Percentiles rank a stretch among this genome's conserved stretches.
These are phyloP conservation scores for Musca vetustissima DNA, from an alignment of 1,140 invertebrate genomes.

Conservation along the genomic window DNA sequence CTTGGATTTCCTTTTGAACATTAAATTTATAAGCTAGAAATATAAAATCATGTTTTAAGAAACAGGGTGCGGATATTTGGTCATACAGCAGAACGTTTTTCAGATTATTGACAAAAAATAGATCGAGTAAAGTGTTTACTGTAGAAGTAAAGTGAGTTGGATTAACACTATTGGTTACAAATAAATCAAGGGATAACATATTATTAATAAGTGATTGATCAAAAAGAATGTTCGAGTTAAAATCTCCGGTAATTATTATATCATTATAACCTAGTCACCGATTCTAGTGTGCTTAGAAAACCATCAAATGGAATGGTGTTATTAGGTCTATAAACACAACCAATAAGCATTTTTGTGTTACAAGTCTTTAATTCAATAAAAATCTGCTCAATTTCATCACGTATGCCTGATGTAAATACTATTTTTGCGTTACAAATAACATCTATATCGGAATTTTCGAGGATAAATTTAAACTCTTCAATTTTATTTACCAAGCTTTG, in stretches of 20 bases:
- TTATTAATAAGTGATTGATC: not conserved
- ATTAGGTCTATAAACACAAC: not conserved
- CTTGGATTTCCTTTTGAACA: too few relatives aligned
- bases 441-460: not conserved
- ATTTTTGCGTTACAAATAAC: not conserved
- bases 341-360: not conserved
- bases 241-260: not conserved
- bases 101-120: too few relatives aligned
- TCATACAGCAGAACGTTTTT: too few relatives aligned
- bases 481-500: too few relatives aligned
- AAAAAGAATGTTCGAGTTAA: not conserved
- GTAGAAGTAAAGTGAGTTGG: too few relatives aligned
- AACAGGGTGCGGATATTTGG: too few relatives aligned
- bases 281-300: not conserved
- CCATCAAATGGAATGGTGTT: not conserved
- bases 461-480: not conserved
- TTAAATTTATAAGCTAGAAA: too few relatives aligned
- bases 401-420: not conserved
- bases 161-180: too few relatives aligned
- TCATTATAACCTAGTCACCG: not conserved
- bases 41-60: too few relatives aligned
- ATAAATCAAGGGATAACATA: too few relatives aligned
- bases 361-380: not conserved
- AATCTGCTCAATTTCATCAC: not conserved
- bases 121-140: too few relatives aligned